A percentile compares a stretch with the other conserved stretches of the same genome.
Evolutionary conservation across 2,797 vertebrate genomes (phyloP).

Genomic region (Notamacropus eugenii): DNA sequence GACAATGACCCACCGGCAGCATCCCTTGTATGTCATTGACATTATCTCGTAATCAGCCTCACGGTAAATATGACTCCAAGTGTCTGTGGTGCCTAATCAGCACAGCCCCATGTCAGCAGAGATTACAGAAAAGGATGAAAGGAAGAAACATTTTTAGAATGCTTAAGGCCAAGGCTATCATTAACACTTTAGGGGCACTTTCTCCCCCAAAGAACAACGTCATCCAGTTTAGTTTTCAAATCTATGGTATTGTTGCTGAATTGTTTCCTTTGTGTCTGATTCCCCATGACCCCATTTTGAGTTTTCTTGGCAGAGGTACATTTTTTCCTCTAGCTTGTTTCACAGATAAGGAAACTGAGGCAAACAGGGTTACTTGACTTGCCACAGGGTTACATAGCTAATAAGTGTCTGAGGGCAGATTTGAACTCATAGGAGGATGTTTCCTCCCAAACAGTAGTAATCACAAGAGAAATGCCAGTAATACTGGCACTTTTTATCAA

Average conservation of each 20-base stretch:
- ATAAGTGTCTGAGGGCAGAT: background rate
- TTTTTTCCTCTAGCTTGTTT: background rate
- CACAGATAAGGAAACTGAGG: background rate
- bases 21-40: constrained; percentile 2
- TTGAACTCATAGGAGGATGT: background rate
- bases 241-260: background rate
- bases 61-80: constrained; percentile 15
- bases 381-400: background rate
- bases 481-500: background rate
- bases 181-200: background rate
- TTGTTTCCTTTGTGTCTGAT: background rate
- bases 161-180: background rate
- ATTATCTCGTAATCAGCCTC: constrained; percentile 31
- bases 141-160: background rate
- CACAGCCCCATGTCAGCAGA: background rate
- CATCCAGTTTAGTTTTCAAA: background rate
- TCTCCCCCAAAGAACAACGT: background rate
- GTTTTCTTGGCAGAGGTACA: background rate
- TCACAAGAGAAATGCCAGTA: background rate
- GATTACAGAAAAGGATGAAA: background rate
- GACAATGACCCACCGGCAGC: constrained; percentile 7
- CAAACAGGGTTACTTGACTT: background rate
- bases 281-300: background rate
- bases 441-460: background rate
- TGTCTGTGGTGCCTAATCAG: constrained; percentile 10